Evolutionary conservation across 2,113 vertebrate species (phyloP).

Genomic region (Cryptomyrus ogoouensis): DNA sequence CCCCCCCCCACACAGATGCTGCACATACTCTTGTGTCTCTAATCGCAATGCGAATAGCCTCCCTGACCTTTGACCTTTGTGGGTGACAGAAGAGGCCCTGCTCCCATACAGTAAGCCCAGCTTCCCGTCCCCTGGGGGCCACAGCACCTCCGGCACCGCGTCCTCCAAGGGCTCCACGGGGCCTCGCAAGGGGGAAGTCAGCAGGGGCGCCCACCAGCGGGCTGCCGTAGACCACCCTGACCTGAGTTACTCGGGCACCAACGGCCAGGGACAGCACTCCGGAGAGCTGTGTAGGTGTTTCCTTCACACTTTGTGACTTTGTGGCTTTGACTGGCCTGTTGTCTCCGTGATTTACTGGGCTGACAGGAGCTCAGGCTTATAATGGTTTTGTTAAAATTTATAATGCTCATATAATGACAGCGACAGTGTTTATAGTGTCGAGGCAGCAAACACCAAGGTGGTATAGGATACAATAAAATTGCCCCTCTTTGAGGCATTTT

Average conservation of each 20-base stretch:
- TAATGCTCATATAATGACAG: background rate
- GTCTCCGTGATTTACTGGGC: background rate
- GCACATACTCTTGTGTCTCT: background rate
- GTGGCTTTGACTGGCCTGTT: background rate
- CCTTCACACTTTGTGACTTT: background rate
- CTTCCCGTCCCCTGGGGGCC: constrained; percentile 91
- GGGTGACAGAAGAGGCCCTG: constrained; percentile 78
- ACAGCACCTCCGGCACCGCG: constrained; percentile 92
- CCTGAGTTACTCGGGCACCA: constrained; percentile 79
- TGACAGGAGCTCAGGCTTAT: background rate
- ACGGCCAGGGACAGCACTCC: constrained; percentile 84
- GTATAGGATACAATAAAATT: background rate
- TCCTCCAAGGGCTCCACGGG: constrained; percentile 97
- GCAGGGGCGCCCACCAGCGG: constrained; percentile 69
- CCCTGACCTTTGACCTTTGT: background rate
- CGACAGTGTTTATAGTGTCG: background rate
- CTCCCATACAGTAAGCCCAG: constrained; percentile 92
- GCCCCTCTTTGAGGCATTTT: background rate
- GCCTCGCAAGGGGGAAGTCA: constrained; percentile 80
- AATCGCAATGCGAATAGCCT: background rate
- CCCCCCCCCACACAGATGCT: background rate
- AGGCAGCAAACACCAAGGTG: background rate
- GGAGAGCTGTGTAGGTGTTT: constrained; percentile 90
- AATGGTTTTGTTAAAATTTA: background rate
- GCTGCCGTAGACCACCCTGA: constrained; percentile 81